Evolutionary conservation across 1,140 invertebrate genomes (phyloP).

Genomic region (Stenopsyche tienmushanensis): DNA sequence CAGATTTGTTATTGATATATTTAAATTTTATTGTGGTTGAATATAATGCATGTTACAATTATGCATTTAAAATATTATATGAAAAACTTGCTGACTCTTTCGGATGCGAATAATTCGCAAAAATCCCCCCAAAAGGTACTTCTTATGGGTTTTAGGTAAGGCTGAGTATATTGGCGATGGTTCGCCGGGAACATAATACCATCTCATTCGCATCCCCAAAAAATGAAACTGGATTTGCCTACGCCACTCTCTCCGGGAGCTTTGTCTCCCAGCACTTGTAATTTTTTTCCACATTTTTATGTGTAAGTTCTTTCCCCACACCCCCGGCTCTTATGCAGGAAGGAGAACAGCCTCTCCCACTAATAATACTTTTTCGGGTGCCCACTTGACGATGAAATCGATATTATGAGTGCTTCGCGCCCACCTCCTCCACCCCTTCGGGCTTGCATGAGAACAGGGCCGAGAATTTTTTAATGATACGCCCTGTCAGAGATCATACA

Average conservation of each 20-base stretch:
- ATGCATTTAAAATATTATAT: no score
- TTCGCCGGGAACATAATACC: not conserved
- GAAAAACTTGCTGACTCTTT: no score
- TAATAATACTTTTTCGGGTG: slow-evolving; percentile 41
- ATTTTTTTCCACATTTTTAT: slow-evolving; percentile 19
- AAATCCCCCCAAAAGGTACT: no score
- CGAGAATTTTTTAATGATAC: slow-evolving; percentile 23
- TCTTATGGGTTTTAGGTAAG: no score
- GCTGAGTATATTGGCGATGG: no score
- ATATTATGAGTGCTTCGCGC: slow-evolving; percentile 33
- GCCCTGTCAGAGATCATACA: slow-evolving; percentile 8
- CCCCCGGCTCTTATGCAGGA: slow-evolving; percentile 9
- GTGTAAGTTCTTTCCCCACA: not conserved
- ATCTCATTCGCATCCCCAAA: not conserved
- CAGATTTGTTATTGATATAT: no score
- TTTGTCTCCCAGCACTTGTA: slow-evolving; percentile 26
- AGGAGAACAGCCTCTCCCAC: slow-evolving; percentile 18
- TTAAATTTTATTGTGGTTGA: no score
- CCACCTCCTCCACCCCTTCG: slow-evolving; percentile 2
- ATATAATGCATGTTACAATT: no score
- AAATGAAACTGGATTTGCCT: slow-evolving; percentile 1
- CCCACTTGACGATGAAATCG: slow-evolving; percentile 42
- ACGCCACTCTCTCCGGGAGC: no score
- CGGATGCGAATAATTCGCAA: no score
- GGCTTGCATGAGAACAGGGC: slow-evolving; percentile 15